Percentiles rank a stretch among this genome's conserved stretches.
Evolutionary conservation across 2,797 vertebrate species (phyloP).

Genomic region (Eidolon dupreanum): DNA sequence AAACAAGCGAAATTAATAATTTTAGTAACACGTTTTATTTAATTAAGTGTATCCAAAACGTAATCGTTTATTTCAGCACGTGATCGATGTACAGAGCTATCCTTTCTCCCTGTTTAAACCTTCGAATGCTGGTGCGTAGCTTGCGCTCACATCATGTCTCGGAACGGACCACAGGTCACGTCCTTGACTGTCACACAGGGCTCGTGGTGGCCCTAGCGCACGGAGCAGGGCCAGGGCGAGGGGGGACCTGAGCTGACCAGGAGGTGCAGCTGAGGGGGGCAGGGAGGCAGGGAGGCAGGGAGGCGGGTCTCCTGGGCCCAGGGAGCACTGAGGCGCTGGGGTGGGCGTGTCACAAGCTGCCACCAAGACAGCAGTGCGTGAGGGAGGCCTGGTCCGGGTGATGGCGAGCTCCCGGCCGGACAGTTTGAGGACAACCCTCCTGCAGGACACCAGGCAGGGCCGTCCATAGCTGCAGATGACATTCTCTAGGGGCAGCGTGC

Average conservation of each 20-base stretch:
- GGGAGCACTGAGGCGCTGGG: background rate
- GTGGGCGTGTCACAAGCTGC: fast-evolving
- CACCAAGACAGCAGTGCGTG: fast-evolving
- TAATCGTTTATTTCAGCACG: background rate
- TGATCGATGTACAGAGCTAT: background rate
- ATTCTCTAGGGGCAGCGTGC: background rate
- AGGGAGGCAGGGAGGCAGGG: background rate
- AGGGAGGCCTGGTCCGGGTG: background rate
- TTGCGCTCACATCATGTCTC: fast-evolving
- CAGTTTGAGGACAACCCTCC: background rate
- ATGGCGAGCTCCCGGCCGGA: too few species aligned
- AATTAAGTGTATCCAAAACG: too few species aligned
- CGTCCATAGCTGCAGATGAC: fast-evolving
- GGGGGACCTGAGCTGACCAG: fast-evolving
- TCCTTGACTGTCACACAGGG: fast-evolving
- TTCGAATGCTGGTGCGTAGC: fast-evolving
- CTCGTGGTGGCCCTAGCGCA: fast-evolving
- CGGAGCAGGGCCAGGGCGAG: too few species aligned
- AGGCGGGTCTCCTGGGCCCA: background rate
- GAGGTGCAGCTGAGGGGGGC: fast-evolving
- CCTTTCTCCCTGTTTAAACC: background rate
- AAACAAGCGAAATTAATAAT: background rate
- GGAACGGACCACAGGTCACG: fast-evolving
- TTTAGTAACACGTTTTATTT: background rate
- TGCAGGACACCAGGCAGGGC: background rate